A percentile compares a stretch with the other conserved stretches of the same genome.
Evolutionary conservation across 2,113 vertebrate genomes (phyloP).

Genomic region (Atlantisia rogersi): DNA sequence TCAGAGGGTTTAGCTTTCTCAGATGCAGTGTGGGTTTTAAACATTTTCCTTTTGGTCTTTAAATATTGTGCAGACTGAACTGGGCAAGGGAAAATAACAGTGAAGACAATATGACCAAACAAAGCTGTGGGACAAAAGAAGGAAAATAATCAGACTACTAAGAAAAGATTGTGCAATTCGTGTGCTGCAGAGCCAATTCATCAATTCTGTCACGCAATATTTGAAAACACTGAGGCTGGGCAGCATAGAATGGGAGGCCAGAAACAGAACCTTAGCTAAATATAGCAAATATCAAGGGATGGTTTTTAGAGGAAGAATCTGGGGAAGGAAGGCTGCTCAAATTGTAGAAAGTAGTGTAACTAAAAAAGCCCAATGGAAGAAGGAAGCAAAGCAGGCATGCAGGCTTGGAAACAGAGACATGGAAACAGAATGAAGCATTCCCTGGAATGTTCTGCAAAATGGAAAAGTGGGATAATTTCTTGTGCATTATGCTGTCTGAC

Average conservation of each 20-base stretch:
- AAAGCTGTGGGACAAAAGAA: background rate
- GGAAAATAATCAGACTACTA: background rate
- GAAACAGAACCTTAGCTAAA: background rate
- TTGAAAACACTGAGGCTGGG: background rate
- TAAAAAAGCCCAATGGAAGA: background rate
- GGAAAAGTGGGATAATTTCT: background rate
- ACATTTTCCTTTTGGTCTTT: background rate
- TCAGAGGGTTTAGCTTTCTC: background rate
- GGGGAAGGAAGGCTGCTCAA: background rate
- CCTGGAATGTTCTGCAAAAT: background rate
- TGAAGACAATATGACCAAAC: background rate
- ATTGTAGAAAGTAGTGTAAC: background rate
- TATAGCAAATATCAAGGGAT: background rate
- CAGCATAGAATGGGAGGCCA: background rate
- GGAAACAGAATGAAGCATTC: background rate
- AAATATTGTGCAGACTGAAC: background rate
- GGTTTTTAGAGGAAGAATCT: background rate
- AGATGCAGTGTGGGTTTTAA: background rate
- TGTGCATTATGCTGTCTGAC: background rate
- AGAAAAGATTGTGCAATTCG: background rate
- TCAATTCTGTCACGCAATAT: background rate
- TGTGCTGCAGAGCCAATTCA: background rate
- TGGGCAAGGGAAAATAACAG: background rate
- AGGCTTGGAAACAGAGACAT: background rate
- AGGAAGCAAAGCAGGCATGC: background rate